Evolutionary conservation across 1,140 invertebrate genomes (phyloP).

Genomic region (Elymnias hypermnestra): DNA sequence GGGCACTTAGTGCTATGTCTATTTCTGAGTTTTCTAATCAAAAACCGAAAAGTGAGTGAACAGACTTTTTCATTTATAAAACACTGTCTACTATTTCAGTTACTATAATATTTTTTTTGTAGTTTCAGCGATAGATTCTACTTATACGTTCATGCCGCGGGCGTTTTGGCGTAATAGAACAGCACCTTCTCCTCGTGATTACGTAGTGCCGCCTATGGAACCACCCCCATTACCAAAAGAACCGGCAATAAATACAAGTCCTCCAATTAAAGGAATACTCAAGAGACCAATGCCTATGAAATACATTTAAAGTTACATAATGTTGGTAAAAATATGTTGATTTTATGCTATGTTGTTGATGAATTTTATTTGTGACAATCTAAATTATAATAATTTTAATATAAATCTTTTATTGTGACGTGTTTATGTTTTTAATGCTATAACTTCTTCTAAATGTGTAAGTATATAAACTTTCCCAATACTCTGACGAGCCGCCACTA

Average conservation of each 20-base stretch:
- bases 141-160: conserved; percentile 52
- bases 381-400: background rate
- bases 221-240: conserved; percentile 33
- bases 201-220: conserved; percentile 35
- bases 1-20: conserved; percentile 41
- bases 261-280: conserved; percentile 53
- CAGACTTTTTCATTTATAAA: background rate
- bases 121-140: conserved; percentile 54
- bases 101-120: too few relatives aligned
- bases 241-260: conserved; percentile 12
- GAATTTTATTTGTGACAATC: conserved; percentile 2
- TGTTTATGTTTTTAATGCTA: too few relatives aligned
- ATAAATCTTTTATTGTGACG: too few relatives aligned
- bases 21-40: conserved; percentile 44
- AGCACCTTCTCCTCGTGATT: conserved; percentile 25
- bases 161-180: conserved; percentile 36
- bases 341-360: too few relatives aligned
- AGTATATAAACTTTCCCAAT: too few relatives aligned
- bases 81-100: too few relatives aligned
- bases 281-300: conserved; percentile 70
- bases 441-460: too few relatives aligned
- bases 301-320: conserved; percentile 43
- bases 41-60: conserved; percentile 42
- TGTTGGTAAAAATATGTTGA: too few relatives aligned
- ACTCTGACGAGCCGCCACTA: too few relatives aligned